Base-by-base conservation (phyloP, 2,888 invertebrate genomes). In the Anarsia innoxiella region DNA sequence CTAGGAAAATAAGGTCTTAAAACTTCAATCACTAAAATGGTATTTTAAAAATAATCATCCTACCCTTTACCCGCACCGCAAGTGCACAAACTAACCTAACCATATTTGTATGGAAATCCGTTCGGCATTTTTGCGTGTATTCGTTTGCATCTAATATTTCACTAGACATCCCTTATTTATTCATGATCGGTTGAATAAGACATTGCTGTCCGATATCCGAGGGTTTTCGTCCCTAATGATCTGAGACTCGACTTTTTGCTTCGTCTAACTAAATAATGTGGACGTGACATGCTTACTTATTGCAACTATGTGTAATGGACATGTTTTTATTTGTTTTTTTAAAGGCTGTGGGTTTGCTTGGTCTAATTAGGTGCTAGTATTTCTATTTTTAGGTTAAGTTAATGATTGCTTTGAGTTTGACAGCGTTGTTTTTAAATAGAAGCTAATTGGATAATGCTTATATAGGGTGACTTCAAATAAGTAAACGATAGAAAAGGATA, bases 71-170 rank as follows among this genome's bases (percentile, higher is more conserved):
- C 25, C 26, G 3, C 13, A 19, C 31, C 11, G 14, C 10, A 0
- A 35, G 35, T 28, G 35, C 28, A 27, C 12, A 6, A 19, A 10
- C 35, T 19, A 4, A 12, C 15, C 43, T 37, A 34, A 32, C 80
- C 79, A 80, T 75, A 71, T 63, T 52, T 44, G 44, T 67, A 82
- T 83, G 79, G 56, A 70, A 79, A 82, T 82, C 45, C 40, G 49
- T 37, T 46, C 71, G 56, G 70, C 78, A 79, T 80, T 79, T 83
- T 82, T 80, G 71, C 70, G 49, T 60, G 50, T 46, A 64, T 56
- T 54, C 53, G 58, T 73, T 72, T 74, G 76, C 78, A 82, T 82
- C 71, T 78, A 75, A 78, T 78, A 75, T 76, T 76, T 78, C 67
- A 71, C 66, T 63, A 59, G 61, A 50, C 49, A 23, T 59, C 53